Base-by-base conservation (phyloP, 2,888 invertebrate genomes). In the Zaprionus lineosus region DNA sequence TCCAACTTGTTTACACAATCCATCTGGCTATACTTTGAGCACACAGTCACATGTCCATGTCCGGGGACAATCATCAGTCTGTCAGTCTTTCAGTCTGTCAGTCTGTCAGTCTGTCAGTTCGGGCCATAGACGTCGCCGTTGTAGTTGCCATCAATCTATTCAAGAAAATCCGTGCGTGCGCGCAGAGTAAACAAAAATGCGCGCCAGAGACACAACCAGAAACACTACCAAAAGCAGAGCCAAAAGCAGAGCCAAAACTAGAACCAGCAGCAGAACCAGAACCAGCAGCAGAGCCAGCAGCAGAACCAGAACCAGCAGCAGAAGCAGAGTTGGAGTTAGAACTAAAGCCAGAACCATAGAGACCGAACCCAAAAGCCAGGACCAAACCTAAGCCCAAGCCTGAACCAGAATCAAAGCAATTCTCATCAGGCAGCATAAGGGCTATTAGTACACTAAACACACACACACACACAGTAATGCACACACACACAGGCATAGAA, bases 1-100 rank as follows among this genome's bases (percentile, higher is more conserved):
- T 81, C 81, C 55, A 72, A 24, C 75, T 48, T 81, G 79, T 84
- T 81, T 81, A 84, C 83, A 81, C 85, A 84, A 81, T 84, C 85
- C 79, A 82, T 82, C 84, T 79, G 79, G 83, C 82, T 79, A 58
- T 69, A 79, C 69, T 73, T 84, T 65, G 51, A 46, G 57, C 52
- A 64, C 48, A 60, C 40, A 55, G 60, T 63, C 61, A 65, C 50
- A 62, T 59, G 68, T 61, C 37, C 50, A 58, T 57, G 66, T 52
- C 51, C 65, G 61, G 59, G 53, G 36, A 63, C 66, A 71, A 74
- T 83, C 83, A 79, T 64, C 64, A 58, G 71, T 41, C n/a, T n/a
- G n/a, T n/a, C n/a, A n/a, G n/a, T n/a, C n/a, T n/a, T n/a, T n/a
- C n/a, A n/a, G n/a, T n/a, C n/a, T n/a, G n/a, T n/a, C n/a, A n/a